phyloP scores from a whole-genome alignment of 2,797 vertebrate genomes.

The Rhinogobio ventralis region DNA sequence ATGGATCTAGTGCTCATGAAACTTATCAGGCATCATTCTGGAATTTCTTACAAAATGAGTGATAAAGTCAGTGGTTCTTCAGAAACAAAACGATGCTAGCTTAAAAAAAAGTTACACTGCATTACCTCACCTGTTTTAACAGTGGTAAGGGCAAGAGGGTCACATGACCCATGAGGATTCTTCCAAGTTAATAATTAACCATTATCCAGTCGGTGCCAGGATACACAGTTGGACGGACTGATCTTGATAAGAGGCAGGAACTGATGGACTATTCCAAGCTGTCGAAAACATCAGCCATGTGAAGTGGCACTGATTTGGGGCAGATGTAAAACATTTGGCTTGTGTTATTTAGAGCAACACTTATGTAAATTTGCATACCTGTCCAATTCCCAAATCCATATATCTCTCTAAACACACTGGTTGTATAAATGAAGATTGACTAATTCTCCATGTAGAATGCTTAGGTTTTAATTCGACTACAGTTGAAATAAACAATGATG shows the following conservation, averaged over 20 bases:
- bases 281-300: conserved; percentile 19
- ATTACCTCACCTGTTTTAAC: conserved; percentile 46
- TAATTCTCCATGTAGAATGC: not conserved
- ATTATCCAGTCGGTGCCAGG: conserved; percentile 30
- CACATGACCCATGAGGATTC: conserved; percentile 30
- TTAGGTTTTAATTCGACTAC: not conserved
- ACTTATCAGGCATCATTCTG: not conserved
- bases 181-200: conserved; percentile 55
- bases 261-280: not conserved
- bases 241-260: conserved; percentile 47
- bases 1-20: no score
- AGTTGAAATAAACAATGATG: not conserved
- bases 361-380: conserved; percentile 16
- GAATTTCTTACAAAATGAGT: not conserved
- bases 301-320: not conserved
- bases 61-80: no score
- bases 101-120: not conserved
- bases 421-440: not conserved
- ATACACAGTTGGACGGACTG: conserved; percentile 25
- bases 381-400: not conserved
- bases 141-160: conserved; percentile 17
- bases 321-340: conserved; percentile 33
- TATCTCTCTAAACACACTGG: not conserved
- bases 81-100: not conserved
- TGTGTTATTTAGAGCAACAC: conserved; percentile 5